Conservation (phyloP, 2,797 vertebrate genomes). For the Chrosomus eos region DNA sequence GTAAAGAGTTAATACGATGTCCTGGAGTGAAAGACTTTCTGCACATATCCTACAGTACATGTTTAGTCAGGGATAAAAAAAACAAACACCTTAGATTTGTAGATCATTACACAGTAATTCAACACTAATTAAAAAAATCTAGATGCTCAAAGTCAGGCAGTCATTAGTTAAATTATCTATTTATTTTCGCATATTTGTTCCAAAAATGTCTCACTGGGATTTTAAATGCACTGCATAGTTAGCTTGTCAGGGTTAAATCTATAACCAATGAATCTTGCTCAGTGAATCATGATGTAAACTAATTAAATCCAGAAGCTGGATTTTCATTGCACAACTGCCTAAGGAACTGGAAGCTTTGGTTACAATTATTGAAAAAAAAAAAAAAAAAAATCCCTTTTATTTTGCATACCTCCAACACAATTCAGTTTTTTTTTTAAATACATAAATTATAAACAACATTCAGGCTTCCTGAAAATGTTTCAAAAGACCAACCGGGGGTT, state of each 20-base stretch:
- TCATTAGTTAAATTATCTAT: slow-evolving; percentile 50
- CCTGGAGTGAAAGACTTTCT: background rate
- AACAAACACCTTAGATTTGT: background rate
- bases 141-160: background rate
- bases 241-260: slow-evolving; percentile 55
- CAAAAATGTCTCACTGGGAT: slow-evolving; percentile 39
- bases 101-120: background rate
- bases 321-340: slow-evolving; percentile 38
- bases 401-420: slow-evolving; percentile 11
- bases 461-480: slow-evolving; percentile 17
- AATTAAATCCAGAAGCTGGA: slow-evolving; percentile 58
- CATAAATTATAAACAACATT: slow-evolving; percentile 42
- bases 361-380: slow-evolving; percentile 30
- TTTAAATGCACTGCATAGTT: slow-evolving; percentile 11
- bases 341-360: slow-evolving; percentile 40
- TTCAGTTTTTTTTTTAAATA: background rate
- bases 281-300: slow-evolving; percentile 52
- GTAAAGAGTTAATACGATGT: background rate
- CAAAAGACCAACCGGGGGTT: slow-evolving; percentile 28
- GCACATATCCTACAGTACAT: background rate
- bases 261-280: slow-evolving; percentile 45
- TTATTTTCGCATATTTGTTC: slow-evolving; percentile 47
- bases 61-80: slow-evolving; percentile 11
- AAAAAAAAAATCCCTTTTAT: background rate
- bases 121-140: background rate